phyloP scores from a whole-genome alignment of 2,797 vertebrate species.

The Phylloscopus collybita region DNA sequence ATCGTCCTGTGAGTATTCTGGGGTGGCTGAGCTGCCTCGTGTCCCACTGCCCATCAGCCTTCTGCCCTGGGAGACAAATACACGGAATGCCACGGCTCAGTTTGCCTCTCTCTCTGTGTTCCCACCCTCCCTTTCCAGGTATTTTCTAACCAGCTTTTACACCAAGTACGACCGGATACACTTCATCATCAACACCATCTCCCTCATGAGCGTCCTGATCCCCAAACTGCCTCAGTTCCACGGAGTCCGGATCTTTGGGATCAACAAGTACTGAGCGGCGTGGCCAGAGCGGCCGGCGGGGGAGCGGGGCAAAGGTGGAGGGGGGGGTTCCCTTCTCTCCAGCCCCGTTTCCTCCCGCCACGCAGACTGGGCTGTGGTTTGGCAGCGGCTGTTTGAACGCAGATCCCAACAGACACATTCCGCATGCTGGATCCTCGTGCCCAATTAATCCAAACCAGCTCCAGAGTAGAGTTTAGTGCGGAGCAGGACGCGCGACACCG shows the following conservation, averaged over 20 bases:
- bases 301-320: neutral
- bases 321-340: neutral
- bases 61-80: neutral
- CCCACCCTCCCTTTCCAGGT: conserved; percentile 77
- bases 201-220: conserved; percentile 89
- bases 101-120: neutral
- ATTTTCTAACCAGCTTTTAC: conserved; percentile 98
- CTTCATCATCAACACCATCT: conserved; percentile 95
- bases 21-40: neutral
- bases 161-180: conserved; percentile 94
- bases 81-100: fast-evolving
- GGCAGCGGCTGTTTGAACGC: conserved; percentile 30
- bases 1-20: conserved; percentile 90
- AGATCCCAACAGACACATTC: conserved; percentile 44
- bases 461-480: conserved; percentile 60
- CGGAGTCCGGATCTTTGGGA: conserved; percentile 95
- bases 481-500: neutral
- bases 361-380: conserved; percentile 10
- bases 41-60: fast-evolving
- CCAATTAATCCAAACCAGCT: conserved; percentile 56
- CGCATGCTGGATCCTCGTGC: conserved; percentile 64
- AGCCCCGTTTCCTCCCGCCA: neutral
- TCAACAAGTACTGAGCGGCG: conserved; percentile 92
- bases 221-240: conserved; percentile 97
- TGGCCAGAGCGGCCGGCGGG: neutral